A percentile compares a stretch with the other conserved stretches of the same genome.
These are phyloP conservation scores for Xylocopa sonorina DNA, from an alignment of 1,140 invertebrate species.

Conservation along the genomic window DNA sequence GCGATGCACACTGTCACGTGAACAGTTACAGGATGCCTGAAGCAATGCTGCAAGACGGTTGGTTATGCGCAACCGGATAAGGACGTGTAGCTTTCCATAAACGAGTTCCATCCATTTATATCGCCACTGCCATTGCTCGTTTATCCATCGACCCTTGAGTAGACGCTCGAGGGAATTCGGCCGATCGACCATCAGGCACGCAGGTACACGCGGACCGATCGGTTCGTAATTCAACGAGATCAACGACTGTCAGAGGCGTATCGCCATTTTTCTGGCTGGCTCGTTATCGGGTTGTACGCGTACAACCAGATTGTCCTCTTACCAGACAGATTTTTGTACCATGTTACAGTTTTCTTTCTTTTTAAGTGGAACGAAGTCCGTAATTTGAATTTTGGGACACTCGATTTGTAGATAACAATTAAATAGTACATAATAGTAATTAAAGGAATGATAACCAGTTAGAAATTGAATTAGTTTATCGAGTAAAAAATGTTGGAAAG, in stretches of 20 bases:
- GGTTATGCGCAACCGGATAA: slow-evolving; percentile 38
- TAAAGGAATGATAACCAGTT: too few species aligned
- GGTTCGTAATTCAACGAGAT: slow-evolving; percentile 30
- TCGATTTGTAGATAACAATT: too few species aligned
- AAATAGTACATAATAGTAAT: too few species aligned
- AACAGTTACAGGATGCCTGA: slow-evolving; percentile 16
- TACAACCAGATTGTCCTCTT: background rate
- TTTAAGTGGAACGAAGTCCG: background rate
- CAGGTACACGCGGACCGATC: slow-evolving; percentile 20
- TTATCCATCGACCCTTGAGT: slow-evolving; percentile 50
- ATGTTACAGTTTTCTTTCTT: too few species aligned
- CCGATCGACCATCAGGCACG: background rate
- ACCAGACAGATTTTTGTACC: background rate
- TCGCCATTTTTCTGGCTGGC: slow-evolving; percentile 6
- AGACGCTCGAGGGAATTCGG: slow-evolving; percentile 25
- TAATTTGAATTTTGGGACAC: too few species aligned
- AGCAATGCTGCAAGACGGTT: slow-evolving; percentile 47
- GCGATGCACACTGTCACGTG: background rate
- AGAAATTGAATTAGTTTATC: too few species aligned
- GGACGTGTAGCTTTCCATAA: slow-evolving; percentile 37
- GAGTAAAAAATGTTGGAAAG: too few species aligned
- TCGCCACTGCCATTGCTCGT: slow-evolving; percentile 36
- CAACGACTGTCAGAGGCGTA: slow-evolving; percentile 11
- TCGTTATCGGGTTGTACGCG: slow-evolving; percentile 25
- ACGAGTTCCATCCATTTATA: slow-evolving; percentile 42